These are phyloP conservation scores for Sepiola atlantica DNA, from an alignment of 2,888 invertebrate species.

Conservation along the genomic window DNA sequence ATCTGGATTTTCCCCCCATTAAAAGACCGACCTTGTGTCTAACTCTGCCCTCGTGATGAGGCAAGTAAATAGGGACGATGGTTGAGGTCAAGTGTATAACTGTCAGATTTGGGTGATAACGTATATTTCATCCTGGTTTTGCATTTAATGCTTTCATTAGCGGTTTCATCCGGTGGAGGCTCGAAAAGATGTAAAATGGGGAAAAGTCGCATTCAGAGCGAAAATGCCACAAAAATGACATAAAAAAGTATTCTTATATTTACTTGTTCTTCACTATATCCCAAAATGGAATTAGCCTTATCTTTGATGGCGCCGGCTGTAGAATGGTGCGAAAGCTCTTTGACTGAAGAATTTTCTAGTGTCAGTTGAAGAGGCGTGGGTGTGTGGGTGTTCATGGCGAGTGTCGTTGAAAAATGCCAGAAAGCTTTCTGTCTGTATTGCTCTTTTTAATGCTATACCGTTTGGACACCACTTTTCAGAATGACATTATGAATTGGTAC, in stretches of 20 bases:
- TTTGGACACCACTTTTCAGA: background rate
- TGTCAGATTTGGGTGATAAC: background rate
- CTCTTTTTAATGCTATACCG: background rate
- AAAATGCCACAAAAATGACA: background rate
- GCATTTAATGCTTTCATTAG: background rate
- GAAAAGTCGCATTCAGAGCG: background rate
- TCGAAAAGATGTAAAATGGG: background rate
- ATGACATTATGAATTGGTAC: constrained; percentile 16
- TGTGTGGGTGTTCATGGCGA: too few relatives aligned
- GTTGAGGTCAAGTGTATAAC: background rate
- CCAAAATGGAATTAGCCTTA: background rate
- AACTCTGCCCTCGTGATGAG: too few relatives aligned
- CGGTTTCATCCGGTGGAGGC: background rate
- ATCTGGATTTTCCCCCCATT: too few relatives aligned
- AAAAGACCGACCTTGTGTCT: too few relatives aligned
- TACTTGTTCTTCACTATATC: background rate
- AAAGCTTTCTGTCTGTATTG: background rate
- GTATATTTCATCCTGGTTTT: background rate
- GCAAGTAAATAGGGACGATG: too few relatives aligned
- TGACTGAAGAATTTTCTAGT: background rate
- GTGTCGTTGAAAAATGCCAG: background rate
- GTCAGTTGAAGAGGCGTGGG: background rate
- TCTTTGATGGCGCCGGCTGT: background rate
- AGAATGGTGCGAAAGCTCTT: background rate
- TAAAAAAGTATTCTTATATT: background rate